Evolutionary conservation across 2,113 vertebrate species (phyloP).

Genomic region (Thermophis baileyi): DNA sequence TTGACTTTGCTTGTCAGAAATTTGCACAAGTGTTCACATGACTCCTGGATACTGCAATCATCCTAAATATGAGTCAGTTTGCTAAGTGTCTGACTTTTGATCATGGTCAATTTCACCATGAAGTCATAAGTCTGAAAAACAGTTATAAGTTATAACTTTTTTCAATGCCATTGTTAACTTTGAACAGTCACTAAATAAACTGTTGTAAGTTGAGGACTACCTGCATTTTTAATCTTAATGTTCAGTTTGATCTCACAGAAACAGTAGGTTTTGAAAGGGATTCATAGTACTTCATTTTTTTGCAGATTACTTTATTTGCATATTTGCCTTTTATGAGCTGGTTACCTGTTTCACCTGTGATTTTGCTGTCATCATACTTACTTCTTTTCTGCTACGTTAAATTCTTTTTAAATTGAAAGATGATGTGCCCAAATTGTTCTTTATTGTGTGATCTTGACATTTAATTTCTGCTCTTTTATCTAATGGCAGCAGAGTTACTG

Average conservation of each 20-base stretch:
- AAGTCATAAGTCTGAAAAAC: background rate
- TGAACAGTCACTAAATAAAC: background rate
- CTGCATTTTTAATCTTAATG: background rate
- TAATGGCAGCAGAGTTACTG: background rate
- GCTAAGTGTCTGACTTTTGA: background rate
- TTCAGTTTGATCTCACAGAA: background rate
- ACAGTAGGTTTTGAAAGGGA: background rate
- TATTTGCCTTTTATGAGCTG: background rate
- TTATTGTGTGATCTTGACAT: background rate
- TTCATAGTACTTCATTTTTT: background rate
- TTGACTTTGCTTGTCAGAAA: background rate
- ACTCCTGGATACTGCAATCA: background rate
- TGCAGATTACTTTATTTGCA: background rate
- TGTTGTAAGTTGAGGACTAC: background rate
- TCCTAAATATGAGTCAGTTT: background rate
- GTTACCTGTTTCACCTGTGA: background rate
- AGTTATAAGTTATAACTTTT: background rate
- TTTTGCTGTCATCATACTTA: background rate
- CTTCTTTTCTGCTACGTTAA: background rate
- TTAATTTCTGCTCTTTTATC: background rate
- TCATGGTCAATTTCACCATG: background rate
- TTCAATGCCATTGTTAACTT: background rate
- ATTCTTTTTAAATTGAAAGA: background rate
- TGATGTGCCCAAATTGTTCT: background rate
- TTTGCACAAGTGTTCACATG: background rate